Evolutionary conservation across 2,797 vertebrate genomes (phyloP).

Genomic region (Diceros bicornis): DNA sequence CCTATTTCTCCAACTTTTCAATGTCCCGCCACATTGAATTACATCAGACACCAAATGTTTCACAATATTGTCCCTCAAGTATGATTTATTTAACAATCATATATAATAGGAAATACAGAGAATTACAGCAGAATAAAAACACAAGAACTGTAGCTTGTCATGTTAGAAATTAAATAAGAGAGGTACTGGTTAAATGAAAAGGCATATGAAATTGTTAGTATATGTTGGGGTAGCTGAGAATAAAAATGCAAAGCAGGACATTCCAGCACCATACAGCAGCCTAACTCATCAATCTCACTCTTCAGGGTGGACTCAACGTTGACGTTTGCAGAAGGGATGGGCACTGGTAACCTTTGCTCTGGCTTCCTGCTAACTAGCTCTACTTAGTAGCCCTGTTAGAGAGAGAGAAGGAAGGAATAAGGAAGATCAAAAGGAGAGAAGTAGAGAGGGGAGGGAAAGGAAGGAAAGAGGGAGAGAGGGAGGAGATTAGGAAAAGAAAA

Average conservation of each 20-base stretch:
- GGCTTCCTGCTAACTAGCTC: background rate
- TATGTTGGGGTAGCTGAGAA: constrained; percentile 76
- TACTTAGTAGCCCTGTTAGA: background rate
- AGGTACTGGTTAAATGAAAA: constrained; percentile 84
- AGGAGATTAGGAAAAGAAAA: too few relatives aligned
- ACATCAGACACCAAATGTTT: constrained; percentile 74
- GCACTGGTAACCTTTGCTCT: background rate
- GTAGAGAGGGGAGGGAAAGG: background rate
- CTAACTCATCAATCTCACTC: background rate
- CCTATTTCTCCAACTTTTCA: constrained; percentile 3
- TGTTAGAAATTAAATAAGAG: constrained; percentile 88
- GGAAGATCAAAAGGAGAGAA: background rate
- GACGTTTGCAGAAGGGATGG: background rate
- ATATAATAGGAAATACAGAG: constrained; percentile 87
- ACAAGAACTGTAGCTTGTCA: constrained; percentile 77
- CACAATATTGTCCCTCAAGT: constrained; percentile 85
- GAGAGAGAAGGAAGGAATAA: background rate
- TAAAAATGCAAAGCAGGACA: constrained; percentile 83
- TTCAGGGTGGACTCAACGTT: background rate
- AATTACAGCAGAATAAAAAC: constrained; percentile 88
- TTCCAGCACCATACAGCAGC: constrained; percentile 48
- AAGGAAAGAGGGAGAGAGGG: background rate
- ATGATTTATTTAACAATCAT: constrained; percentile 89
- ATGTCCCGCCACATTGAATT: constrained; percentile 11
- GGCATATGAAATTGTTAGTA: constrained; percentile 83